Percentiles rank a stretch among this genome's conserved stretches.
phyloP scores from a whole-genome alignment of 2,113 vertebrate species.

The Cyanocitta stelleri region DNA sequence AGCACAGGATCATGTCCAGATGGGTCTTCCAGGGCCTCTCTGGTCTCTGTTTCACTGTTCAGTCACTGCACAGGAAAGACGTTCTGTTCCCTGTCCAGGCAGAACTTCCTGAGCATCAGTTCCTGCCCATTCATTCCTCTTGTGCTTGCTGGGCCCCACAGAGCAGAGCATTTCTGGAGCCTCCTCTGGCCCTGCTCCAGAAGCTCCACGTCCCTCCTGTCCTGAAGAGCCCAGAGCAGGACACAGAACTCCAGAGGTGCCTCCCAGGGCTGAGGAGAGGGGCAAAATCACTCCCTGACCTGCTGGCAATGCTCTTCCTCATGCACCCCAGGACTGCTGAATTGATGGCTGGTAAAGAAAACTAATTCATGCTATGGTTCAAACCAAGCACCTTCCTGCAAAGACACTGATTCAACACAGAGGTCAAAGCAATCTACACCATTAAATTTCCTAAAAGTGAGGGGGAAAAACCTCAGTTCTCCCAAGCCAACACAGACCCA shows the following conservation, averaged over 20 bases:
- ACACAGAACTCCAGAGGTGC: not conserved
- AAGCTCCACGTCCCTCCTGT: not conserved
- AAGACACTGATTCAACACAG: accelerated
- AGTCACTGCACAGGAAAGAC: not conserved
- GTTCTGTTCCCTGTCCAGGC: not conserved
- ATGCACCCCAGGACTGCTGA: not conserved
- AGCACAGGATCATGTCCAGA: not conserved
- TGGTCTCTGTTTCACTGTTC: not conserved
- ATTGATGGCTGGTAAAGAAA: not conserved
- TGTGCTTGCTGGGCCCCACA: not conserved
- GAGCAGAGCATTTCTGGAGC: not conserved
- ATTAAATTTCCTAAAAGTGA: not conserved
- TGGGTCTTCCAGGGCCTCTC: not conserved
- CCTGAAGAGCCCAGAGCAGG: not conserved
- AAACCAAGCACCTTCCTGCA: not conserved
- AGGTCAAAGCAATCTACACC: not conserved
- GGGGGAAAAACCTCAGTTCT: accelerated
- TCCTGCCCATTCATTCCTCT: not conserved
- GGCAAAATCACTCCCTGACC: not conserved
- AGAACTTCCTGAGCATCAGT: not conserved
- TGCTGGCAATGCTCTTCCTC: not conserved
- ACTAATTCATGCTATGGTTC: not conserved
- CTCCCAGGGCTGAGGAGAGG: not conserved
- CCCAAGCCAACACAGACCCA: not conserved
- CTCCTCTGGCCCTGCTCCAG: accelerated